Evolutionary conservation across 2,888 invertebrate species (phyloP).

Genomic region (Eupithecia vulgata): DNA sequence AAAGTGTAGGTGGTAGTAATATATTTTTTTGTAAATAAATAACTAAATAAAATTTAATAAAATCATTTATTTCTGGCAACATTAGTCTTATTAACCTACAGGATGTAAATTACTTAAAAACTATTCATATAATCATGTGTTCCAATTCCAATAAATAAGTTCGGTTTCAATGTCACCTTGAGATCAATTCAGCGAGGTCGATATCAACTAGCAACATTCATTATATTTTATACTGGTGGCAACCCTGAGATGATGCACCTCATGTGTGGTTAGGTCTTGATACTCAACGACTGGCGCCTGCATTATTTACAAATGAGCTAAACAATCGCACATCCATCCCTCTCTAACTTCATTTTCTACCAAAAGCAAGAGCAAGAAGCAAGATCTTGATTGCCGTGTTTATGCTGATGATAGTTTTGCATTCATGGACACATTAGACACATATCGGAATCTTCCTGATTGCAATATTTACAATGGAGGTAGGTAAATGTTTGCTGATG

Average conservation of each 20-base stretch:
- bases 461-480: slow-evolving; percentile 10
- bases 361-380: neutral
- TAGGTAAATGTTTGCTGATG: neutral
- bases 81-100: too few species aligned
- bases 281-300: slow-evolving; percentile 80
- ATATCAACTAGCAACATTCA: neutral
- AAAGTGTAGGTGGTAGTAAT: too few species aligned
- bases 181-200: neutral
- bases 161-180: neutral
- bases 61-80: too few species aligned
- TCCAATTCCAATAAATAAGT: too few species aligned
- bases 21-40: too few species aligned
- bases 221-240: slow-evolving; percentile 34
- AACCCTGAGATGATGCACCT: slow-evolving; percentile 57
- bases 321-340: slow-evolving; percentile 33
- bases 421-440: slow-evolving; percentile 23
- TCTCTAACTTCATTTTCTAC: slow-evolving; percentile 9
- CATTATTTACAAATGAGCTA: slow-evolving; percentile 72
- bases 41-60: too few species aligned
- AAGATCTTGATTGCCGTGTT: slow-evolving; percentile 28
- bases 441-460: slow-evolving; percentile 25
- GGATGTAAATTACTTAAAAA: too few species aligned
- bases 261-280: slow-evolving; percentile 65
- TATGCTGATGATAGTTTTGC: slow-evolving; percentile 27
- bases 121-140: too few species aligned